Percentiles rank a stretch among this genome's conserved stretches.
phyloP scores from a whole-genome alignment of 2,113 vertebrate species.

The Stegostoma tigrinum region DNA sequence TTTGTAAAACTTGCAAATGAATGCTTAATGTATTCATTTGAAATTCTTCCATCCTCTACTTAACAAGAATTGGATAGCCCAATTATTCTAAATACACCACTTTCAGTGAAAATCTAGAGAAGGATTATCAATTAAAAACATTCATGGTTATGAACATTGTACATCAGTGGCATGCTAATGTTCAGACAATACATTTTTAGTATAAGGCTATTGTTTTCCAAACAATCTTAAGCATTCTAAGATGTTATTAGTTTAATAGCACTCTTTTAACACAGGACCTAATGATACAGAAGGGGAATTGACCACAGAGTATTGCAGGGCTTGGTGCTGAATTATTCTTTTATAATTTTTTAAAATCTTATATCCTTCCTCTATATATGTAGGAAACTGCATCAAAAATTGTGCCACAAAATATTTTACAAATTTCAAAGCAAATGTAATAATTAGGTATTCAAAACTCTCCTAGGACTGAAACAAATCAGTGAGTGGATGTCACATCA shows the following conservation, averaged over 20 bases:
- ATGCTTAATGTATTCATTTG: not conserved
- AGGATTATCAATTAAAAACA: not conserved
- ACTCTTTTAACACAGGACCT: not conserved
- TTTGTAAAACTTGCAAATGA: not conserved
- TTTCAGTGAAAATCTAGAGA: not conserved
- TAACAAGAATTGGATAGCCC: not conserved
- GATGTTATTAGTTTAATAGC: not conserved
- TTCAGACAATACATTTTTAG: not conserved
- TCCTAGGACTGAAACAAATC: not conserved
- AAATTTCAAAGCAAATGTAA: not conserved
- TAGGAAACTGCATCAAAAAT: not conserved
- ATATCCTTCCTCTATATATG: not conserved
- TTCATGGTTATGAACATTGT: not conserved
- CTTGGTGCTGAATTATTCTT: not conserved
- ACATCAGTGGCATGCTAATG: not conserved
- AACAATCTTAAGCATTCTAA: not conserved
- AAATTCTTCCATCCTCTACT: not conserved
- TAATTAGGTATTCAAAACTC: not conserved
- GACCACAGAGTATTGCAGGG: not conserved
- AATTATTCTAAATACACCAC: not conserved
- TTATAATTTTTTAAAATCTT: not conserved
- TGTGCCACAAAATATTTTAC: not conserved
- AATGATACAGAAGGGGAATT: not conserved
- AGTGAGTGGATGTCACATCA: not conserved
- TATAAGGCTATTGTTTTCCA: not conserved